Evolutionary conservation across 2,888 invertebrate species (phyloP).

Genomic region (Andrena flavipes): DNA sequence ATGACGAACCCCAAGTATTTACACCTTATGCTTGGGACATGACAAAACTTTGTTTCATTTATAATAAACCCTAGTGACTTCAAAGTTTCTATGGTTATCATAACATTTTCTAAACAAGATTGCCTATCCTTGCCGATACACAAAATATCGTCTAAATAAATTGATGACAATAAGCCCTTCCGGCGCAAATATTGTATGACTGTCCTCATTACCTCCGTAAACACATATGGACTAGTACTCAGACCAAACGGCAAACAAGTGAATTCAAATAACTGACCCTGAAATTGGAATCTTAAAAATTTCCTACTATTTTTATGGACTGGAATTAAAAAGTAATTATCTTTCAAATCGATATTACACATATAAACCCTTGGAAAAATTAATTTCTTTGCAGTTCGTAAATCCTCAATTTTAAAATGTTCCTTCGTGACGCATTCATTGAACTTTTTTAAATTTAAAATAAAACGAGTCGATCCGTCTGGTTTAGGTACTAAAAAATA

Average conservation of each 20-base stretch:
- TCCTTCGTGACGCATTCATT: not conserved
- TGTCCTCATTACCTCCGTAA: constrained; percentile 18
- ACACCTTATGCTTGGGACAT: not conserved
- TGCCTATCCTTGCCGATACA: not conserved
- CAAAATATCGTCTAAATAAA: constrained; percentile 15
- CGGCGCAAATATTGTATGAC: not conserved
- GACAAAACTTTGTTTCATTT: constrained; percentile 6
- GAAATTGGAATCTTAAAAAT: constrained; percentile 9
- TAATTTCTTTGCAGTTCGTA: not conserved
- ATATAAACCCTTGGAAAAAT: not conserved
- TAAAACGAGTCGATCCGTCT: no score
- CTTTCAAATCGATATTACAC: not conserved
- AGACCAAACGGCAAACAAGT: no score
- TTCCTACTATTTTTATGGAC: constrained; percentile 3
- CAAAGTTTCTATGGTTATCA: not conserved
- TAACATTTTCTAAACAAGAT: not conserved
- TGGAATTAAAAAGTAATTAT: not conserved
- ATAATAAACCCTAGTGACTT: constrained; percentile 14
- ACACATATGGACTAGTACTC: constrained; percentile 1
- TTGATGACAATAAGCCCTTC: not conserved
- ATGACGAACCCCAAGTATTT: constrained; percentile 3
- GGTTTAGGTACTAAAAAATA: no score
- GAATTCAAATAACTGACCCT: not conserved
- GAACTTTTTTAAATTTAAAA: no score
- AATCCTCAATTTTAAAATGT: constrained; percentile 2